Conservation (phyloP, 2,113 vertebrate genomes). For the Pedionomus torquatus region DNA sequence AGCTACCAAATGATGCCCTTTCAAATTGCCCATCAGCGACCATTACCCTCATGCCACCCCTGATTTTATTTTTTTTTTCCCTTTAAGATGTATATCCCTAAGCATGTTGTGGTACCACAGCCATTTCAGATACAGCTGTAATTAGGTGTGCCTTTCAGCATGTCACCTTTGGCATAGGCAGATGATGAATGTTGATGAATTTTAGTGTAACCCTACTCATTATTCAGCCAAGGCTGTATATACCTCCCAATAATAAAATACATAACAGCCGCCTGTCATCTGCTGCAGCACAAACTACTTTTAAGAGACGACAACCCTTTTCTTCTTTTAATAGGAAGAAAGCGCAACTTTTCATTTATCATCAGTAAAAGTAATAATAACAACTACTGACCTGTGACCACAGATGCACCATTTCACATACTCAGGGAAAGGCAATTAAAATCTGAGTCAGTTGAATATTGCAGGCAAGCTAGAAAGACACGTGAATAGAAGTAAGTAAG, state of each 20-base stretch:
- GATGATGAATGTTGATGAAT: neutral
- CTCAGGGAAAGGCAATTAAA: neutral
- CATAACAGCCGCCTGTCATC: neutral
- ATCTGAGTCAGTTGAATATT: neutral
- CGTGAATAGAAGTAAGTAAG: neutral
- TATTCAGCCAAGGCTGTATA: neutral
- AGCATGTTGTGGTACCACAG: neutral
- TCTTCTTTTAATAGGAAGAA: neutral
- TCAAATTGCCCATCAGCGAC: neutral
- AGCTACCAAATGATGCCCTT: neutral
- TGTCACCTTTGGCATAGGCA: neutral
- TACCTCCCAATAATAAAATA: neutral
- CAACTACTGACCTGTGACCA: neutral
- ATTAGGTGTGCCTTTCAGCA: neutral
- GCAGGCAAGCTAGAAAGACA: neutral
- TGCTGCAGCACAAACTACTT: neutral
- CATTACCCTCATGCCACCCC: neutral
- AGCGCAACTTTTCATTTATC: neutral
- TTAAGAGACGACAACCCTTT: neutral
- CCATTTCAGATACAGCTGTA: neutral
- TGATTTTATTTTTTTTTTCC: fast-evolving
- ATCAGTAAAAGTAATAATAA: neutral
- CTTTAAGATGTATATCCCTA: neutral
- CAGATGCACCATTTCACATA: fast-evolving
- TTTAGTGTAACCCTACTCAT: neutral